A percentile compares a stretch with the other conserved stretches of the same genome.
Evolutionary conservation across 2,113 vertebrate species (phyloP).

Genomic region (Oryctolagus cuniculus): DNA sequence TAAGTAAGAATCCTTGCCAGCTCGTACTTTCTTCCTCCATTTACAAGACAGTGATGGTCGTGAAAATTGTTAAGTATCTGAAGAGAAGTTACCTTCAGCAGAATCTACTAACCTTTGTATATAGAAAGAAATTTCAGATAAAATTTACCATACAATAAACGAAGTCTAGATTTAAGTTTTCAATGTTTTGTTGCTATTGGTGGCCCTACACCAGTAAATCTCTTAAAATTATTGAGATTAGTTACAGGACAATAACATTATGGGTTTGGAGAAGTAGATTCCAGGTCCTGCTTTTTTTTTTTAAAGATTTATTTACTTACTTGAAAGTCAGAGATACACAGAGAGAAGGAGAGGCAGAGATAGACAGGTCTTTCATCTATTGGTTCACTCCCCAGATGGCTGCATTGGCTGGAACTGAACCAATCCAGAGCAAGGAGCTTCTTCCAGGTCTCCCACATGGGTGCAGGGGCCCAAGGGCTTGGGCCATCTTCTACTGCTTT

Average conservation of each 20-base stretch:
- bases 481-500: no score
- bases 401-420: no score
- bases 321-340: no score
- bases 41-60: neutral
- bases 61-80: neutral
- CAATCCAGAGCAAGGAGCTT: no score
- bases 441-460: no score
- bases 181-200: neutral
- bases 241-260: neutral
- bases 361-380: no score
- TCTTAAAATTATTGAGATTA: neutral
- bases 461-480: no score
- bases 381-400: no score
- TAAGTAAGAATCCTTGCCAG: neutral
- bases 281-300: neutral
- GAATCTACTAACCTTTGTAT: neutral
- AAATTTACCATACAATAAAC: neutral
- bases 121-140: neutral
- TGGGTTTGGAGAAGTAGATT: neutral
- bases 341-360: no score
- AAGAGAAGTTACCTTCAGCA: neutral
- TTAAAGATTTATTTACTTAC: no score
- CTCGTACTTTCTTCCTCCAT: neutral
- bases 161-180: neutral
- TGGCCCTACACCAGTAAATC: neutral